Evolutionary conservation across 2,888 invertebrate genomes (phyloP).

Genomic region (Dynastes maya): DNA sequence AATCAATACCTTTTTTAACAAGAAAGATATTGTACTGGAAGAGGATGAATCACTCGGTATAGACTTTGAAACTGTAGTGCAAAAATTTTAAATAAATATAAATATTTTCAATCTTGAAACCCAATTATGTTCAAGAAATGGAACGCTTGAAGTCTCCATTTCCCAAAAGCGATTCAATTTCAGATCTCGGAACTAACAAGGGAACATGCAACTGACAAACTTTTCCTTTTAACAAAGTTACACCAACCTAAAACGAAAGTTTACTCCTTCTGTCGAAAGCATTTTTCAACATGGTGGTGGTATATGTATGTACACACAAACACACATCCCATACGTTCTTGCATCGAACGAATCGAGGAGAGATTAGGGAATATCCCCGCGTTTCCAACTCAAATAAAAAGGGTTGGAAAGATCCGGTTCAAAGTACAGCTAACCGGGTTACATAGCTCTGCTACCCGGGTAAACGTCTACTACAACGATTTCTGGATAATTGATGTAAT

Average conservation of each 20-base stretch:
- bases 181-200: too few species aligned
- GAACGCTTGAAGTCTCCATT: too few species aligned
- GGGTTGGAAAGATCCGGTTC: conserved; percentile 42
- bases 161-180: too few species aligned
- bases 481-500: conserved; percentile 42
- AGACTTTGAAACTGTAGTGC: too few species aligned
- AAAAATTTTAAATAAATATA: too few species aligned
- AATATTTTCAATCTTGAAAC: too few species aligned
- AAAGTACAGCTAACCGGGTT: conserved; percentile 44
- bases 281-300: too few species aligned
- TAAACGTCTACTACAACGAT: conserved; percentile 18
- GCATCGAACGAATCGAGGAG: neutral
- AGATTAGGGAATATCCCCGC: conserved; percentile 18
- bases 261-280: neutral
- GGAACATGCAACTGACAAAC: neutral
- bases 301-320: neutral
- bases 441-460: neutral
- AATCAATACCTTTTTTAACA: too few species aligned
- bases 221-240: neutral
- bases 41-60: too few species aligned
- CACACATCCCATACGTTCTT: neutral
- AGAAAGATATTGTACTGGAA: too few species aligned
- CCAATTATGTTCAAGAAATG: too few species aligned
- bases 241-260: neutral
- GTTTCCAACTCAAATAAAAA: conserved; percentile 32